Evolutionary conservation across 2,797 vertebrate species (phyloP), one percentile per base, ranked within the genome.

Genomic region (Lagocephalus sceleratus): DNA sequence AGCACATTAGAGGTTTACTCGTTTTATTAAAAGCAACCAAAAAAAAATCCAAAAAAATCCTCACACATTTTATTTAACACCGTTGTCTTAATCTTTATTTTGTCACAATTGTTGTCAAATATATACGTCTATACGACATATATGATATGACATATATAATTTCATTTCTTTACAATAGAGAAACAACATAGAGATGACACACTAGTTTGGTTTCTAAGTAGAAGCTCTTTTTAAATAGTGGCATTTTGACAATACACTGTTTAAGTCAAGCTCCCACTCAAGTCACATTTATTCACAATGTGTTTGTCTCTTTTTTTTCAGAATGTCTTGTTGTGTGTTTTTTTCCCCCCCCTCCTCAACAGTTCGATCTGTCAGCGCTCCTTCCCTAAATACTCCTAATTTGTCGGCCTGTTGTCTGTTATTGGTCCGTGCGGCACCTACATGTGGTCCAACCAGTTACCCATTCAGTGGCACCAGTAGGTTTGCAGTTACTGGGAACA

Each of bases 171-270:
- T 90, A 92, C 90, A 92, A 90, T 92, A 90, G 89, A 91, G 90
- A 92, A 92, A 92, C 91, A 91, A 91, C 90, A 92, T 90, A 87
- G 88, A 91, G 85, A 92, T 91, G 88, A 92, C 88, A 92, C 90
- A 92, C 90, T 92, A 92, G 92, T 88, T 92, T 92, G 90, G 90
- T 92, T 92, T 91, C 90, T 92, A 92, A 89, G 88, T 91, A 90
- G 89, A 92, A 92, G 90, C 88, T 90, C 87, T 84, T 83, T 90
- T 90, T 92, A 91, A 91, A 92, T 91, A 91, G 89, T 91, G 87
- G 84, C 86, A 89, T 89, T 82, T 83, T 82, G 84, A 80, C 75
- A 81, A 62, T 83, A 87, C 79, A 88, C 84, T 75, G 79, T 83
- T 87, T 74, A 87, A 85, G 83, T 90, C 85, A 88, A 84, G 83